These are phyloP conservation scores for Orchesella flavescens DNA, from an alignment of 2,888 invertebrate species.

Conservation along the genomic window DNA sequence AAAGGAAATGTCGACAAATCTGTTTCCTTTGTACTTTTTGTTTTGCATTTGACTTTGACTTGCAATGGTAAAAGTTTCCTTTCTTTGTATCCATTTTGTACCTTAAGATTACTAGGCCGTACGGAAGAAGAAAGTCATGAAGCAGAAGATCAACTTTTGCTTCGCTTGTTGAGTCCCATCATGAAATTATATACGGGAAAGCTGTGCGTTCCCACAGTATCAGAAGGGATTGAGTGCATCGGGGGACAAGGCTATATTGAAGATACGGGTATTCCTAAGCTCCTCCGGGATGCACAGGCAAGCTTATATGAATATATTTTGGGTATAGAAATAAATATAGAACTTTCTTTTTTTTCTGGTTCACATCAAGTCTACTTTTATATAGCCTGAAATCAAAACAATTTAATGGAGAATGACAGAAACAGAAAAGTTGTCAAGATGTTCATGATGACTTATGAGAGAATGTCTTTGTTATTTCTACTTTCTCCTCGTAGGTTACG, in stretches of 20 bases:
- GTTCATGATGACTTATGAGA: no score
- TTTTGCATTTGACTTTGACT: no score
- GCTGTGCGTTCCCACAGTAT: slow-evolving; percentile 75
- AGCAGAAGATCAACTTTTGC: slow-evolving; percentile 74
- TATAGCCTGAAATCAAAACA: no score
- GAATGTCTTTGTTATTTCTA: no score
- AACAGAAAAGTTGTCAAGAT: no score
- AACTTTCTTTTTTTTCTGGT: no score
- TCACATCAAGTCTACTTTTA: no score
- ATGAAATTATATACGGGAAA: slow-evolving; percentile 78
- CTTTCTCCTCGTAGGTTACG: slow-evolving; percentile 74
- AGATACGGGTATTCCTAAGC: slow-evolving; percentile 77
- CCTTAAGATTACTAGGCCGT: slow-evolving; percentile 74
- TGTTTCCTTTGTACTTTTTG: no score
- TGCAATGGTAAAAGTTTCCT: background rate
- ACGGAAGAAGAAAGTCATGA: slow-evolving; percentile 74
- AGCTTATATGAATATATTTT: background rate
- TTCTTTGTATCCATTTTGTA: slow-evolving; percentile 7
- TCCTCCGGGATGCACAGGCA: slow-evolving; percentile 78
- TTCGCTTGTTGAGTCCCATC: slow-evolving; percentile 77
- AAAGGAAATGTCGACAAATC: no score
- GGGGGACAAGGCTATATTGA: slow-evolving; percentile 79
- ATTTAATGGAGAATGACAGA: no score
- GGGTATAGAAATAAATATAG: no score
- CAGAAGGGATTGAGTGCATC: slow-evolving; percentile 78